Evolutionary conservation across 2,113 vertebrate species (phyloP).

Genomic region (Corythoichthys intestinalis): DNA sequence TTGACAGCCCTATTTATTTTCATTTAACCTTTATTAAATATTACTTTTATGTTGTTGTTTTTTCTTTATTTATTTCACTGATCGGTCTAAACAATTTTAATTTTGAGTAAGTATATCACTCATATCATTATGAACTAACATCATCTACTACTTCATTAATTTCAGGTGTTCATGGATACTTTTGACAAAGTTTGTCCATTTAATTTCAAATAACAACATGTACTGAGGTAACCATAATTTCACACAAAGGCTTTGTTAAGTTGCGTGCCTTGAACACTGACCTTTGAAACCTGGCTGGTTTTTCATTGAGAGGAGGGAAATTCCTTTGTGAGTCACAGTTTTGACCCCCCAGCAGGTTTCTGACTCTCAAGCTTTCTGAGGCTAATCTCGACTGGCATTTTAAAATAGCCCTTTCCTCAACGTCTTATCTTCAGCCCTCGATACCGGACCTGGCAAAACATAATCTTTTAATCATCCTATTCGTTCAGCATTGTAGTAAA

Average conservation of each 20-base stretch:
- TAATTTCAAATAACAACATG: not conserved
- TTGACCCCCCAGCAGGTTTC: conserved; percentile 7
- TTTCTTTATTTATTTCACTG: too few relatives aligned
- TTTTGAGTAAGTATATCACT: not conserved
- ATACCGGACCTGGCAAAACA: not conserved
- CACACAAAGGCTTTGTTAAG: not conserved
- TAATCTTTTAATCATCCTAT: not conserved
- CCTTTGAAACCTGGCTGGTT: not conserved
- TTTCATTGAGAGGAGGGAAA: conserved; percentile 6
- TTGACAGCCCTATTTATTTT: too few relatives aligned
- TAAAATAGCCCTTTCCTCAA: conserved; percentile 29
- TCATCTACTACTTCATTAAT: not conserved
- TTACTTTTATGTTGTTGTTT: too few relatives aligned
- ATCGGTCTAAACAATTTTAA: too few relatives aligned
- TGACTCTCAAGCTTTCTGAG: not conserved
- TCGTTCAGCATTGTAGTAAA: not conserved
- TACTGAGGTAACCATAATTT: not conserved
- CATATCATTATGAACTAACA: not conserved
- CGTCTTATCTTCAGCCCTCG: conserved; percentile 5
- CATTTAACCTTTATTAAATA: too few relatives aligned
- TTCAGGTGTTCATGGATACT: not conserved
- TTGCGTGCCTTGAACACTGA: not conserved
- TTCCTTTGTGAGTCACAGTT: not conserved
- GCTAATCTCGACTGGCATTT: conserved; percentile 46
- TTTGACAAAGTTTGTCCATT: not conserved